Conservation (phyloP, 2,888 invertebrate genomes). For the Folsomia candida region DNA sequence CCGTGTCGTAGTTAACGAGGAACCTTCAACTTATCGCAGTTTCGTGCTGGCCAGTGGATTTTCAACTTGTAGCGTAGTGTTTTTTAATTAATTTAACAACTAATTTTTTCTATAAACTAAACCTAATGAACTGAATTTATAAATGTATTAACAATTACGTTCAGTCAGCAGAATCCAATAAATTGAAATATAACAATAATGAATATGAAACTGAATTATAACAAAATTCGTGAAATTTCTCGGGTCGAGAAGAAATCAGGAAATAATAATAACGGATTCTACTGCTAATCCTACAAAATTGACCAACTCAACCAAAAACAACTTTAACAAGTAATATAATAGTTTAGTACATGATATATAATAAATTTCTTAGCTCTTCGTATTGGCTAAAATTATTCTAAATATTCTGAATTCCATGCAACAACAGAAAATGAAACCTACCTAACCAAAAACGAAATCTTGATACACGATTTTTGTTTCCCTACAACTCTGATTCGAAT, state of each 20-base stretch:
- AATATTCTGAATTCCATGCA: neutral
- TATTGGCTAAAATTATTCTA: neutral
- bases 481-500: neutral
- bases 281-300: too few species aligned
- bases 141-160: constrained; percentile 6
- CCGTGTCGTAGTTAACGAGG: neutral
- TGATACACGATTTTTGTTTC: neutral
- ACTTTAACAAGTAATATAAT: too few species aligned
- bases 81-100: constrained; percentile 3
- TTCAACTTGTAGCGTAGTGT: neutral
- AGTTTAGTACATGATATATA: neutral
- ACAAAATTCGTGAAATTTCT: too few species aligned
- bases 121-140: constrained; percentile 10
- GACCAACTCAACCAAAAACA: too few species aligned
- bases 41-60: constrained; percentile 7
- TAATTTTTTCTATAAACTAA: too few species aligned
- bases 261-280: neutral
- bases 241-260: too few species aligned
- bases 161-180: constrained; percentile 21
- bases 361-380: neutral
- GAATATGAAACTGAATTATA: too few species aligned
- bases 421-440: neutral
- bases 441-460: neutral
- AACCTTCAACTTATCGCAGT: neutral
- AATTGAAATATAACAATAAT: neutral